These are phyloP conservation scores for Mus spicilegus DNA, from an alignment of 2,113 vertebrate species.

Conservation along the genomic window DNA sequence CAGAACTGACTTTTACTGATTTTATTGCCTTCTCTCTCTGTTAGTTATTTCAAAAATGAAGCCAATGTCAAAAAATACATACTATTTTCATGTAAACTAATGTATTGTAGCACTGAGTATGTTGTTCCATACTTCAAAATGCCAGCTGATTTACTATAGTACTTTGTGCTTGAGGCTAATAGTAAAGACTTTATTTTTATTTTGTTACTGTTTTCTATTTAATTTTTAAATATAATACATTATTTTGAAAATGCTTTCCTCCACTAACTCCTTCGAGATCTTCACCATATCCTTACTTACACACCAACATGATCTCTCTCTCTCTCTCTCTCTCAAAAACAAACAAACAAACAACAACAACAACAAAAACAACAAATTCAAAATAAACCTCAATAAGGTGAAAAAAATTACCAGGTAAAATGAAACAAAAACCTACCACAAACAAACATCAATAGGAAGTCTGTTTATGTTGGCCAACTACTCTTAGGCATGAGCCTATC, in stretches of 20 bases:
- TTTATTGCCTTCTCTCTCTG: background rate
- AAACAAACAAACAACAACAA: background rate
- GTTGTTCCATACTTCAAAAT: background rate
- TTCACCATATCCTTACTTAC: background rate
- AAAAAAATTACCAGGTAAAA: background rate
- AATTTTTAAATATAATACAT: background rate
- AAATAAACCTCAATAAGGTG: background rate
- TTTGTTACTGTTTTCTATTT: background rate
- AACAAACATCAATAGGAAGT: background rate
- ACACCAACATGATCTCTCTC: background rate
- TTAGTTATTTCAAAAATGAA: constrained; percentile 3
- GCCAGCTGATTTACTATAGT: background rate
- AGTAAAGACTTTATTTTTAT: background rate
- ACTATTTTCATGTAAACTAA: background rate
- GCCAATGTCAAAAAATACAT: background rate
- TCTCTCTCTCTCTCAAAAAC: background rate
- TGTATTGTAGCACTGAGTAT: background rate
- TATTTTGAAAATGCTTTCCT: background rate
- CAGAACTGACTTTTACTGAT: background rate
- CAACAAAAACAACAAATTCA: background rate
- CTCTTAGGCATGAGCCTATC: background rate
- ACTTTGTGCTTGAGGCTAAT: background rate
- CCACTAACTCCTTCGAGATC: background rate
- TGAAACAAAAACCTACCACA: background rate
- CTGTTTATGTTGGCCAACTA: background rate